A percentile compares a stretch with the other conserved stretches of the same genome.
phyloP scores from a whole-genome alignment of 2,113 vertebrate species.

The Rhadina sibilatrix region DNA sequence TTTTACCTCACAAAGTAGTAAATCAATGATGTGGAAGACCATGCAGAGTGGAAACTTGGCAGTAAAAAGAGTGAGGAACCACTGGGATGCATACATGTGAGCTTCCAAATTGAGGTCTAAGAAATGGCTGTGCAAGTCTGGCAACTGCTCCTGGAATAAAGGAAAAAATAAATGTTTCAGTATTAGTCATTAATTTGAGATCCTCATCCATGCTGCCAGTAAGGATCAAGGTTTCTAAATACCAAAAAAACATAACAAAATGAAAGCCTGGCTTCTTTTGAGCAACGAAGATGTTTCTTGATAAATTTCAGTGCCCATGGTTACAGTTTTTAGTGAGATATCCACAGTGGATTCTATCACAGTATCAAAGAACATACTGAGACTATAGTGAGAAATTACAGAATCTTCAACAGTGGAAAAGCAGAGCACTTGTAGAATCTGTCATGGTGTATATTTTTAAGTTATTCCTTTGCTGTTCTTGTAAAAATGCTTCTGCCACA shows the following conservation, averaged over 20 bases:
- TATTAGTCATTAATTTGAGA: not conserved
- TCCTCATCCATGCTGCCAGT: not conserved
- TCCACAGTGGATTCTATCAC: not conserved
- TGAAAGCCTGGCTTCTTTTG: not conserved
- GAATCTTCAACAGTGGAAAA: not conserved
- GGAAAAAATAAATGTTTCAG: not conserved
- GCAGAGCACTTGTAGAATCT: not conserved
- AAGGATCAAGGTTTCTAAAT: not conserved
- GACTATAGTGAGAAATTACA: not conserved
- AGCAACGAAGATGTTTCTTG: not conserved
- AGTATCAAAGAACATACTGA: not conserved
- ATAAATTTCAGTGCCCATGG: not conserved
- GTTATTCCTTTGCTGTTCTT: not conserved
- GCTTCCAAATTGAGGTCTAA: conserved; percentile 91
- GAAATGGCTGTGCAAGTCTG: conserved; percentile 91
- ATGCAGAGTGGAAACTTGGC: conserved; percentile 99
- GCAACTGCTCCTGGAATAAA: conserved; percentile 86
- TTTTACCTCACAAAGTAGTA: conserved; percentile 94
- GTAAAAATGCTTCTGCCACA: not conserved
- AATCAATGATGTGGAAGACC: conserved; percentile 99
- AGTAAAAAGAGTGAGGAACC: conserved; percentile 99
- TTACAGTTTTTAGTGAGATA: not conserved
- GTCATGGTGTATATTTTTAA: not conserved
- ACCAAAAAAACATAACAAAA: not conserved
- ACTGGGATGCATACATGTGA: conserved; percentile 99